These are phyloP conservation scores for Okapia johnstoni DNA, from an alignment of 2,113 vertebrate species.

Conservation along the genomic window DNA sequence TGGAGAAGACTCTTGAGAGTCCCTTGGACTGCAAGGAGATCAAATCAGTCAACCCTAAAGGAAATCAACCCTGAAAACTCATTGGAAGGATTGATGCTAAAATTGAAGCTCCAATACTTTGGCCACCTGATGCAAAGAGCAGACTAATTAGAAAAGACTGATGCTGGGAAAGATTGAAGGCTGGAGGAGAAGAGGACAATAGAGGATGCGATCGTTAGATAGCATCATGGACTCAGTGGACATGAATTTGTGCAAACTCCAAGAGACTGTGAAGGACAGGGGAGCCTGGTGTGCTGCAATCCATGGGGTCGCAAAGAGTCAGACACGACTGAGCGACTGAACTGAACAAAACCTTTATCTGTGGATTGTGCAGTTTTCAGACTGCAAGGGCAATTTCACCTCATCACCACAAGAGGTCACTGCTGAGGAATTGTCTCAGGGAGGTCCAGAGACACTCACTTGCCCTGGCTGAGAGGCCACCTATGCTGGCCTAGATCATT, in stretches of 20 bases:
- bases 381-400: neutral
- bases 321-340: accelerated
- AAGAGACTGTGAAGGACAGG: neutral
- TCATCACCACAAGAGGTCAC: neutral
- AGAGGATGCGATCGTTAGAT: neutral
- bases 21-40: neutral
- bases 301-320: neutral
- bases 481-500: too few relatives aligned
- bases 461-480: accelerated
- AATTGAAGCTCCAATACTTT: neutral
- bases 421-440: neutral
- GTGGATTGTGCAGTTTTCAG: accelerated
- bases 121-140: neutral
- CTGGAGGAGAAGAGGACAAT: neutral
- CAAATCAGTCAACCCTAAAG: neutral
- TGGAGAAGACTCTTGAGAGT: neutral
- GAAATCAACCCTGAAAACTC: neutral
- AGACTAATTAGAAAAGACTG: neutral
- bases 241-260: neutral
- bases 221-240: neutral
- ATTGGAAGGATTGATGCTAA: neutral
- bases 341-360: neutral
- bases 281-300: neutral
- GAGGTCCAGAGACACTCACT: neutral
- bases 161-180: neutral